Conservation (phyloP, 2,113 vertebrate species). For the Ictidomys tridecemlineatus region DNA sequence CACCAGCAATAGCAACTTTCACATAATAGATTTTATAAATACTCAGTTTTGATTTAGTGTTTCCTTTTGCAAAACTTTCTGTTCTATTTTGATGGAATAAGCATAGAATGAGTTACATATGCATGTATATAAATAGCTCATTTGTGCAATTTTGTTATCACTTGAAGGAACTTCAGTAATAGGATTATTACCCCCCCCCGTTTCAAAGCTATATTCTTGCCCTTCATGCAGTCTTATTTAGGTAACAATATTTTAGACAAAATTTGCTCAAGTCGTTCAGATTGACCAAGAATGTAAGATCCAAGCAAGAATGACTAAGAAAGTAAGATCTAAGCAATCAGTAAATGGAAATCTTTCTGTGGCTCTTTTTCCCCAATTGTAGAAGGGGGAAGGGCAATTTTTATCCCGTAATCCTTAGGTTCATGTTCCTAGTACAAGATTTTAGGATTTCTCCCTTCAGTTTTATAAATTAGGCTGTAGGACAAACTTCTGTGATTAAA, state of each 20-base stretch:
- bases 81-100: slow-evolving; percentile 9
- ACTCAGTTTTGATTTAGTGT: background rate
- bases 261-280: background rate
- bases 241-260: slow-evolving; percentile 21
- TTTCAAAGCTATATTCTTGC: slow-evolving; percentile 8
- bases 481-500: background rate
- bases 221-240: background rate
- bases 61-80: background rate
- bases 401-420: background rate
- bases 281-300: background rate
- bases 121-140: background rate
- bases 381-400: background rate
- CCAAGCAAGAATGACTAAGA: background rate
- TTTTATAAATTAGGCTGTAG: slow-evolving; percentile 39
- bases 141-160: background rate
- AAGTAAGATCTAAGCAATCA: background rate
- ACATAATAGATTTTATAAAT: background rate
- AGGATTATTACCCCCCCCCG: background rate
- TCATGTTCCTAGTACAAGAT: background rate
- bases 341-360: background rate
- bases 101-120: background rate
- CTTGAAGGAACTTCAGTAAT: background rate
- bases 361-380: background rate
- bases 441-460: slow-evolving; percentile 33
- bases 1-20: background rate